Conservation (phyloP, 2,888 invertebrate genomes). For the Plemyria rubiginata region DNA sequence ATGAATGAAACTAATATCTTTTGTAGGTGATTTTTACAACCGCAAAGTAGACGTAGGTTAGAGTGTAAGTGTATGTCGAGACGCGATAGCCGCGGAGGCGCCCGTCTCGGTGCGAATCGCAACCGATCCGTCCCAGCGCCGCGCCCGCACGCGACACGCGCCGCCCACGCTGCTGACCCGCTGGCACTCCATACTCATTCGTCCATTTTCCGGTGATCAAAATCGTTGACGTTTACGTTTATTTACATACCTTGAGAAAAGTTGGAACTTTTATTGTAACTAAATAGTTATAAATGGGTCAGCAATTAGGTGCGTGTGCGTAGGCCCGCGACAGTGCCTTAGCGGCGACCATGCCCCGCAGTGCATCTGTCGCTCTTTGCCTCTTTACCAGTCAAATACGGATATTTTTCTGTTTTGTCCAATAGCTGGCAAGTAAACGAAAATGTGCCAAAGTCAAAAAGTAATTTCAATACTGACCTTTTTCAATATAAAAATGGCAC, state of each 20-base stretch:
- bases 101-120: constrained; percentile 77
- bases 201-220: constrained; percentile 23
- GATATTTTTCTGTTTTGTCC: not conserved
- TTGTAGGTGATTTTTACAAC: constrained; percentile 86
- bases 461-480: too few relatives aligned
- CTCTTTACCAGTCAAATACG: constrained; percentile 18
- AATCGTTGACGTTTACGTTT: not conserved
- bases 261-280: not conserved
- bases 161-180: constrained; percentile 42
- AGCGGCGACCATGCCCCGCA: constrained; percentile 53
- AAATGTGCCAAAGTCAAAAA: not conserved
- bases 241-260: not conserved
- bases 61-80: constrained; percentile 76
- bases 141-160: constrained; percentile 56
- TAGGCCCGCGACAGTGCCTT: constrained; percentile 72
- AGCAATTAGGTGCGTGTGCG: constrained; percentile 39
- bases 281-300: constrained; percentile 24
- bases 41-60: constrained; percentile 80
- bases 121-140: constrained; percentile 82
- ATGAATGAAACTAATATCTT: constrained; percentile 85
- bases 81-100: constrained; percentile 73
- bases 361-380: constrained; percentile 30
- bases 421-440: too few relatives aligned
- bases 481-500: too few relatives aligned
- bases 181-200: constrained; percentile 15